phyloP scores from a whole-genome alignment of 2,888 invertebrate genomes.

The Notodonta dromedarius region DNA sequence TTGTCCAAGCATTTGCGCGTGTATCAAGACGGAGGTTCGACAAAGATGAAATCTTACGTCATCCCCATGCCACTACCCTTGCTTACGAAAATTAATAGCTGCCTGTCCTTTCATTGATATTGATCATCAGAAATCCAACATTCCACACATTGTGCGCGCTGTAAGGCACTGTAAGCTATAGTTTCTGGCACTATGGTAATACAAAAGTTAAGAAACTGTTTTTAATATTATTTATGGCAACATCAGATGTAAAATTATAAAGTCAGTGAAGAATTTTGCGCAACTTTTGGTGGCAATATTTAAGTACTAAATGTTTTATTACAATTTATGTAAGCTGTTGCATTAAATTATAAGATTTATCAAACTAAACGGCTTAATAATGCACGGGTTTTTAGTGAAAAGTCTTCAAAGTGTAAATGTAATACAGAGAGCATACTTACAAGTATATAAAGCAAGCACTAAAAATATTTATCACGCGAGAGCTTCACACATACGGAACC shows the following conservation, averaged over 20 bases:
- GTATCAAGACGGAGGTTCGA: not conserved
- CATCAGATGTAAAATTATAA: too few relatives aligned
- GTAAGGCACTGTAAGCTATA: not conserved
- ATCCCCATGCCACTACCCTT: not conserved
- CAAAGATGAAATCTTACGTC: not conserved
- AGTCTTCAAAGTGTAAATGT: not conserved
- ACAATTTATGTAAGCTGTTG: too few relatives aligned
- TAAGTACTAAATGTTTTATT: too few relatives aligned
- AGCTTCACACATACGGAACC: conserved; percentile 38
- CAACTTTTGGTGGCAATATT: too few relatives aligned
- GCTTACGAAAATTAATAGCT: not conserved
- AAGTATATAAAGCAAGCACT: conserved; percentile 27
- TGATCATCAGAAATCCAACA: too few relatives aligned
- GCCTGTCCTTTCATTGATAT: not conserved
- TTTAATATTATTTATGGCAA: too few relatives aligned
- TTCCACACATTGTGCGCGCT: too few relatives aligned
- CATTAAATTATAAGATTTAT: too few relatives aligned
- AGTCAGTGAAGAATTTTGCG: too few relatives aligned
- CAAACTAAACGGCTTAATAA: too few relatives aligned
- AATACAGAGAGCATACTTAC: conserved; percentile 23
- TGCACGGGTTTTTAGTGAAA: too few relatives aligned
- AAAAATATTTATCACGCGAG: conserved; percentile 53
- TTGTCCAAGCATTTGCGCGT: not conserved
- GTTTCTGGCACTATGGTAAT: not conserved
- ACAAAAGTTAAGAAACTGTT: too few relatives aligned